Evolutionary conservation across 2,113 vertebrate species (phyloP), one percentile per base, ranked within the genome.

Genomic region (Axis porcinus): DNA sequence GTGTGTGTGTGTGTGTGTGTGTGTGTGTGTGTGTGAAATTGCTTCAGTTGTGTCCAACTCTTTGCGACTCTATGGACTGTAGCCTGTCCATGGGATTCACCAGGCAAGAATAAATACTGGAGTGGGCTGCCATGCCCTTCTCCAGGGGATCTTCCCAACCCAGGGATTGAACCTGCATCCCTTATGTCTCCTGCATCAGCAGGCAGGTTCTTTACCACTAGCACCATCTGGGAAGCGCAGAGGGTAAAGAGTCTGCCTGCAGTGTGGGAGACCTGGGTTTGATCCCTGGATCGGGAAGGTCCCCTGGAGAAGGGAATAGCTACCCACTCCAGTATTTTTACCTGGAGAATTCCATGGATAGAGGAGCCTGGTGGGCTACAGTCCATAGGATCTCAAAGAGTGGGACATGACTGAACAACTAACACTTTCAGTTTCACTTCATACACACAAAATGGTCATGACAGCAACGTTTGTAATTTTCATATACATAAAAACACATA

Each of bases 1-100:
- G 0, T n/a, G 0, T n/a, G 1, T 17, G 2, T 64, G 3, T 64
- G 40, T n/a, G n/a, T n/a, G n/a, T n/a, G 30, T 64, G 30, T 62
- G 30, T 17, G 3, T 33, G 60, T 33, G 60, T 64, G 15, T n/a
- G 15, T n/a, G 62, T 21, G n/a, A 70, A 70, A 70, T 21, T 2
- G 2, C n/a, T 36, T 70, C 9, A 11, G n/a, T 1, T 21, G 64
- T 70, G 64, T 21, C 17, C 64, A 70, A 6, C 64, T 11, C n/a
- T 70, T 70, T 70, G n/a, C 0, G 0, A 21, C n/a, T 17, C 17
- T 70, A 36, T 70, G n/a, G n/a, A 70, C n/a, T 36, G n/a, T 23
- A 23, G 64, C n/a, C 17, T 70, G 17, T 70, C n/a, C n/a, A 12
- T 36, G 17, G n/a, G 64, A 36, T 12, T 70, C 19, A 11, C 17